A percentile compares a stretch with the other conserved stretches of the same genome.
phyloP scores from a whole-genome alignment of 2,113 vertebrate genomes.

The Heliornis fulica region DNA sequence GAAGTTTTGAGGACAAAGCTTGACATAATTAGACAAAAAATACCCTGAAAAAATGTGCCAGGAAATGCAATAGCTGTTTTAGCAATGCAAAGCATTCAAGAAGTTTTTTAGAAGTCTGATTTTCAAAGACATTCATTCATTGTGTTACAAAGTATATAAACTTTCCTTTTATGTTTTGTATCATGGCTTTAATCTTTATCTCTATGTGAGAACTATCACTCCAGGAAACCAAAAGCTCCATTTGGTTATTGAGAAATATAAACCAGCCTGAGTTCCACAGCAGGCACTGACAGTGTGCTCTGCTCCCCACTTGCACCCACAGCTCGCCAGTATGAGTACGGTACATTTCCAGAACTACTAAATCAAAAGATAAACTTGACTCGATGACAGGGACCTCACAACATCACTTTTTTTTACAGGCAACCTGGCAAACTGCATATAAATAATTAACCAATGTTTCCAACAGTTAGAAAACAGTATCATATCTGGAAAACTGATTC shows the following conservation, averaged over 20 bases:
- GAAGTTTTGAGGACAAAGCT: conserved; percentile 9
- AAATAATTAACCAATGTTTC: background rate
- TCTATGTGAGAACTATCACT: background rate
- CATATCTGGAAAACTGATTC: background rate
- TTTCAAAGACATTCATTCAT: background rate
- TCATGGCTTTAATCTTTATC: background rate
- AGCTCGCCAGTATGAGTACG: background rate
- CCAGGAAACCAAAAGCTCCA: background rate
- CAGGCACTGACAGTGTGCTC: background rate
- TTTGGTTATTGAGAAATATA: background rate
- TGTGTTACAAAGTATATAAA: background rate
- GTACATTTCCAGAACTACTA: background rate
- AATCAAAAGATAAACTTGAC: background rate
- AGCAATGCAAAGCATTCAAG: background rate
- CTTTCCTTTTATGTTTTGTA: background rate
- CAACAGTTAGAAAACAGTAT: background rate
- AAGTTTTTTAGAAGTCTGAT: background rate
- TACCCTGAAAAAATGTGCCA: background rate
- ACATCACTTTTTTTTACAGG: background rate
- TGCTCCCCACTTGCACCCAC: background rate
- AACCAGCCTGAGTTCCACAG: background rate
- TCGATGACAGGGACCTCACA: background rate
- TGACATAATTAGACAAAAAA: background rate
- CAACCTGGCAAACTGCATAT: background rate
- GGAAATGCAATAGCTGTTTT: background rate